Percentiles rank a stretch among this genome's conserved stretches.
Conservation (phyloP, 2,113 vertebrate species). For the Orcinus orca region DNA sequence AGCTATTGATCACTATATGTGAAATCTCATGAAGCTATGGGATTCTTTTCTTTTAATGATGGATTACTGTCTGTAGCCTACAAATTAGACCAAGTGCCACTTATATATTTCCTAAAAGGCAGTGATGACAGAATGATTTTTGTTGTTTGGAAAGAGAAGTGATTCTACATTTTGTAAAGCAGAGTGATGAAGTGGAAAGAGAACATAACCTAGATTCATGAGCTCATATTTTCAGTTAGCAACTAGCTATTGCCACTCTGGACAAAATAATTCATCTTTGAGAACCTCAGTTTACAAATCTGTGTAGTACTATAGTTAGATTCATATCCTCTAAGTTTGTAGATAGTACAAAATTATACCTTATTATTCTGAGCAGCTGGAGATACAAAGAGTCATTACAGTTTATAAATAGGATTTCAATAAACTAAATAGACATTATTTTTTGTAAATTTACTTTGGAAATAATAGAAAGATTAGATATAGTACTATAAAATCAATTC, state of each 20-base stretch:
- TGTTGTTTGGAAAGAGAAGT: constrained; percentile 45
- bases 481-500: neutral
- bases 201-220: constrained; percentile 10
- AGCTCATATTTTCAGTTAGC: constrained; percentile 23
- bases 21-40: neutral
- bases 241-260: neutral
- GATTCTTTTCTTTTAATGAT: constrained; percentile 23
- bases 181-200: neutral
- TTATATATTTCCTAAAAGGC: constrained; percentile 26
- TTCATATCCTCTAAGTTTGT: neutral
- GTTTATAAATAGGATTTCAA: neutral
- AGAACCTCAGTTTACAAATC: constrained; percentile 29
- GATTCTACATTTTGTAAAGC: neutral
- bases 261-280: neutral
- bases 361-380: neutral
- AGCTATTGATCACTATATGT: constrained; percentile 38
- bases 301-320: neutral
- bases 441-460: neutral
- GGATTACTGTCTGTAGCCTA: neutral
- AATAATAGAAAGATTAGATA: neutral
- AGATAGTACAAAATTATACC: neutral
- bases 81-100: constrained; percentile 24
- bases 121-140: constrained; percentile 46
- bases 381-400: neutral
- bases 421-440: neutral